phyloP scores from a whole-genome alignment of 1,140 invertebrate genomes.

The Macrobrachium nipponense region DNA sequence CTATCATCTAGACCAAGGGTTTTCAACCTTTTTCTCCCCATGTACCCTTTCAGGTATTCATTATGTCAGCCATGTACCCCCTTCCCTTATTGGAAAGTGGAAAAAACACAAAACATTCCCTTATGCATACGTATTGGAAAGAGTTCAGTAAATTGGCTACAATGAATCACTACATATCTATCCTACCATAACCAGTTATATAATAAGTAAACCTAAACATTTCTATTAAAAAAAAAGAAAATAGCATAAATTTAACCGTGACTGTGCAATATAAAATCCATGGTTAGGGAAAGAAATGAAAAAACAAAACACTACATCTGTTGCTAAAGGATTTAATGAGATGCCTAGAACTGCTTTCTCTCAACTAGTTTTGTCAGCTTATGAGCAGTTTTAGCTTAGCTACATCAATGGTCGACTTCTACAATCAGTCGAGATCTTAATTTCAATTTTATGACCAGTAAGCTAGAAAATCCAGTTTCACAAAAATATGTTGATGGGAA shows the following conservation, averaged over 20 bases:
- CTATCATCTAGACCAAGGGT: too few relatives aligned
- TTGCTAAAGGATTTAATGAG: not conserved
- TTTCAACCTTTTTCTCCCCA: too few relatives aligned
- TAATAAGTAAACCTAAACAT: too few relatives aligned
- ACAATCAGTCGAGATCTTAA: not conserved
- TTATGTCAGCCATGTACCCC: too few relatives aligned
- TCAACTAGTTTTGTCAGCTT: not conserved
- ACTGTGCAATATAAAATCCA: not conserved
- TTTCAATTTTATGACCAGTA: not conserved
- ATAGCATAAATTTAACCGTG: not conserved
- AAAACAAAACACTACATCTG: not conserved
- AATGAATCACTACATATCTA: too few relatives aligned
- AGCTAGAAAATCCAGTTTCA: slow-evolving; percentile 26
- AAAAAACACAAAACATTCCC: too few relatives aligned
- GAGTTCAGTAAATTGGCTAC: too few relatives aligned
- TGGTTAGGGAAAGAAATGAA: not conserved
- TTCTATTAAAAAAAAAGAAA: not conserved
- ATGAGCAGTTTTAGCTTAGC: not conserved
- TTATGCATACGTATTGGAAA: too few relatives aligned
- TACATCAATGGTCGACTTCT: not conserved
- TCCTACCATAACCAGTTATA: too few relatives aligned
- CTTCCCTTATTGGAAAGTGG: too few relatives aligned
- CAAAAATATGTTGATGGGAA: not conserved
- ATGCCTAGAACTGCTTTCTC: not conserved
- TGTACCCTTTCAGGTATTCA: too few relatives aligned